Evolutionary conservation across 2,888 invertebrate species (phyloP).

Genomic region (Drosophila ezoana): DNA sequence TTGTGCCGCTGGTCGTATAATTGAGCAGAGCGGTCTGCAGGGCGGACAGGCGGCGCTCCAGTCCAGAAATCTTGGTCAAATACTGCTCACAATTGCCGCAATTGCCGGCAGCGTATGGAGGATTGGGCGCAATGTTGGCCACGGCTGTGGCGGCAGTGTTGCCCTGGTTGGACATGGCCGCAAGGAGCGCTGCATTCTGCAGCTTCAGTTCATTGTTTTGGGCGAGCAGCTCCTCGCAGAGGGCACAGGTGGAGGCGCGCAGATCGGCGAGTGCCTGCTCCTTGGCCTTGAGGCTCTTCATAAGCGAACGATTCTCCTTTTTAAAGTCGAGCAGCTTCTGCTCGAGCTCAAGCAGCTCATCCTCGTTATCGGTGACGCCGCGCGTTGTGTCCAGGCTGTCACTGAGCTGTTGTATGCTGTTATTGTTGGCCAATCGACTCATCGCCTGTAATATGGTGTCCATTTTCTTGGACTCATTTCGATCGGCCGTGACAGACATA

Average conservation of each 20-base stretch:
- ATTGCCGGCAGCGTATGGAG: not conserved
- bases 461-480: not conserved
- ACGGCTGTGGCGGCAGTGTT: not conserved
- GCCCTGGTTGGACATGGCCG: constrained; percentile 11
- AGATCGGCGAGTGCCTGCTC: constrained; percentile 54
- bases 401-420: not conserved
- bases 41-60: constrained; percentile 19
- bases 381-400: not conserved
- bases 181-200: constrained; percentile 29
- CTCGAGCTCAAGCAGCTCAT: constrained; percentile 80
- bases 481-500: not conserved
- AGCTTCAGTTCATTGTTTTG: constrained; percentile 43
- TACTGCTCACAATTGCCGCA: constrained; percentile 42
- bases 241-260: constrained; percentile 32
- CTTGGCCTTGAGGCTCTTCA: constrained; percentile 26
- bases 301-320: constrained; percentile 80
- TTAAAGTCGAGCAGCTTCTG: constrained; percentile 82
- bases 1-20: not conserved
- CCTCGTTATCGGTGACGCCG: constrained; percentile 49
- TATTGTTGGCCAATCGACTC: not conserved
- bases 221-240: constrained; percentile 40
- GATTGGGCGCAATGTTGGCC: not conserved
- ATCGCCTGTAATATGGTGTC: constrained; percentile 17
- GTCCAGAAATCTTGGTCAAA: constrained; percentile 12
- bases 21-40: constrained; percentile 7